These are phyloP conservation scores for Drosophila aff. DNA, from an alignment of 1,140 invertebrate species.

Conservation along the genomic window DNA sequence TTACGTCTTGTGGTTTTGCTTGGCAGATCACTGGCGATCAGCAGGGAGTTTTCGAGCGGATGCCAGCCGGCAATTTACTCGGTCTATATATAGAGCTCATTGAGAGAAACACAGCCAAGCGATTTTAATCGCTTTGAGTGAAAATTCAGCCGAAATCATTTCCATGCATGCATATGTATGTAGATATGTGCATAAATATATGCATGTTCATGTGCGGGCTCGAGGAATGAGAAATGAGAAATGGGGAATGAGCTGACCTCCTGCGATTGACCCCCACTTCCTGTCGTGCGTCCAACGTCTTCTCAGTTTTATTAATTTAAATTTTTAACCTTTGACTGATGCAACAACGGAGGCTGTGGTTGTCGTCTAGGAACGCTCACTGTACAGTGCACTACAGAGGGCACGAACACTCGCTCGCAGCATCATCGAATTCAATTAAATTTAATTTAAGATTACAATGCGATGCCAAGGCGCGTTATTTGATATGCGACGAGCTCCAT, in stretches of 20 bases:
- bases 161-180: slow-evolving; percentile 2
- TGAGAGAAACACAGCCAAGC: slow-evolving; percentile 1
- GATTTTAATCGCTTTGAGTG: slow-evolving; percentile 16
- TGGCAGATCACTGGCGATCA: slow-evolving; percentile 22
- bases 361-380: slow-evolving; percentile 42
- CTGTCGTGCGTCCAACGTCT: slow-evolving; percentile 63
- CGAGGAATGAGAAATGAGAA: slow-evolving; percentile 2
- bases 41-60: slow-evolving; percentile 15
- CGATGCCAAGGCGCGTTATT: slow-evolving; percentile 56
- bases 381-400: slow-evolving; percentile 23
- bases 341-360: slow-evolving; percentile 31
- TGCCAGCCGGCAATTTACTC: slow-evolving; percentile 9
- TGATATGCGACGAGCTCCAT: slow-evolving; percentile 58
- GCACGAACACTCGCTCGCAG: slow-evolving; percentile 34
- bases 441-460: slow-evolving; percentile 84
- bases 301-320: slow-evolving; percentile 68
- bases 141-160: slow-evolving; percentile 49
- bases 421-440: slow-evolving; percentile 84
- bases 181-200: too few relatives aligned
- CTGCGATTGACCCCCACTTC: slow-evolving; percentile 67
- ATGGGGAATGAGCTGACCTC: slow-evolving; percentile 51
- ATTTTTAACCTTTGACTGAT: slow-evolving; percentile 80
- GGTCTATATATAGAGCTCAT: slow-evolving; percentile 5
- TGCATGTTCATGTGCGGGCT: slow-evolving; percentile 34
- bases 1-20: slow-evolving; percentile 43